Percentiles rank a stretch among this genome's conserved stretches.
Conservation (phyloP, 2,797 vertebrate genomes). For the Sebastes vulpes region DNA sequence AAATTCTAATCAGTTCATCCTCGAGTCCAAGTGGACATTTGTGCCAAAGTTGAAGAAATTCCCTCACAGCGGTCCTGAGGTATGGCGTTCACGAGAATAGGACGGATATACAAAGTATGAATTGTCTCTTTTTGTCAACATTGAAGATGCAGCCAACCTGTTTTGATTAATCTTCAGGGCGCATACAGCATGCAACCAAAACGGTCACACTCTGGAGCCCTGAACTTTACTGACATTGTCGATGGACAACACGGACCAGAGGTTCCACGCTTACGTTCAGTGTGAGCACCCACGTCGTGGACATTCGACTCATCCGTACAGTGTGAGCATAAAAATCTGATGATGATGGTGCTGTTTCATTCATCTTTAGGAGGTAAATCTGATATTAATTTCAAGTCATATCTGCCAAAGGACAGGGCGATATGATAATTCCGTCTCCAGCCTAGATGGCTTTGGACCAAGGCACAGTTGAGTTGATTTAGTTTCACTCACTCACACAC, state of each 20-base stretch:
- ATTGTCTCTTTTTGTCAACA: background rate
- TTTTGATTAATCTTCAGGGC: background rate
- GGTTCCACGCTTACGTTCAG: background rate
- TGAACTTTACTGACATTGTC: background rate
- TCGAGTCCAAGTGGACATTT: background rate
- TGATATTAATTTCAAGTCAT: background rate
- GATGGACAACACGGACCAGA: background rate
- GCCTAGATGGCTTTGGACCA: background rate
- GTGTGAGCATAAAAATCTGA: background rate
- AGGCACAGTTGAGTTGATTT: background rate
- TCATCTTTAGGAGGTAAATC: background rate
- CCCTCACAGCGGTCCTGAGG: background rate
- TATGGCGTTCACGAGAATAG: fast-evolving
- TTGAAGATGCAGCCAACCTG: background rate
- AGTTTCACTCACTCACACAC: background rate
- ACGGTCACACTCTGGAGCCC: too few species aligned
- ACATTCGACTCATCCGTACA: fast-evolving
- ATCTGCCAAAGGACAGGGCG: background rate
- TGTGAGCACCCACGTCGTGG: background rate
- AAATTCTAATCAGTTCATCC: too few species aligned
- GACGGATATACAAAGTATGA: too few species aligned
- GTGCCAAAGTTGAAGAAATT: background rate
- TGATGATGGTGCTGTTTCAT: background rate
- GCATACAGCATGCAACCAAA: too few species aligned
- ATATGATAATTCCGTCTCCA: background rate